Evolutionary conservation across 2,797 vertebrate species (phyloP), one percentile per base, ranked within the genome.

Genomic region (Halcyon smyrnensis): DNA sequence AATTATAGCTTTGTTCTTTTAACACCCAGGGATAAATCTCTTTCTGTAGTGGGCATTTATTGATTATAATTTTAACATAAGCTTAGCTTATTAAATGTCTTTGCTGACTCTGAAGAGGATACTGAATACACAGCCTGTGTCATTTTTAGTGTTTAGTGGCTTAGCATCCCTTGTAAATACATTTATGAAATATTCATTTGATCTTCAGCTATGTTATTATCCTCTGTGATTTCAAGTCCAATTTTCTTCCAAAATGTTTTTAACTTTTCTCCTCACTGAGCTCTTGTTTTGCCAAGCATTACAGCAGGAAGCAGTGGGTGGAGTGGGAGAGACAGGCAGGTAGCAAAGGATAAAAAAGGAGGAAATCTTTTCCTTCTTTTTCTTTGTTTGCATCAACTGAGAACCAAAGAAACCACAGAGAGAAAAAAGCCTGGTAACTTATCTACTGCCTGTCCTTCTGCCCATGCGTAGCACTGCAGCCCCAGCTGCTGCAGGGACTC

Each of bases 101-200:
- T 95, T 92, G 71, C 81, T 91, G 96, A 91, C 79, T 95, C 87
- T 84, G 82, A 81, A 68, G 81, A 86, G 91, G 75, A 85, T 86
- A 96, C 93, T 74, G 50, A 54, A 91, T 92, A 93, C 65, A 45
- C 48, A 76, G 81, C 45, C 81, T 73, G 56, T 96, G 86, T 93
- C 87, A 90, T 80, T 96, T 92, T 84, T 77, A 84, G 85, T 75
- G 79, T 93, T 96, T 87, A 95, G 88, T 85, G 84, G 84, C 87
- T 97, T 93, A 96, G 78, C 71, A 87, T 90, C 56, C 62, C 90
- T 96, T 95, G 84, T 97, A 97, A 97, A 97, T 96, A 96, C 92
- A 93, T 97, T 89, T 95, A 94, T 97, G 94, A 97, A 97, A 97
- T 97, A 97, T 94, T 97, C 93, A 97, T 96, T 89, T 89, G 88